Conservation (phyloP, 2,797 vertebrate species). For the Vipera latastei region DNA sequence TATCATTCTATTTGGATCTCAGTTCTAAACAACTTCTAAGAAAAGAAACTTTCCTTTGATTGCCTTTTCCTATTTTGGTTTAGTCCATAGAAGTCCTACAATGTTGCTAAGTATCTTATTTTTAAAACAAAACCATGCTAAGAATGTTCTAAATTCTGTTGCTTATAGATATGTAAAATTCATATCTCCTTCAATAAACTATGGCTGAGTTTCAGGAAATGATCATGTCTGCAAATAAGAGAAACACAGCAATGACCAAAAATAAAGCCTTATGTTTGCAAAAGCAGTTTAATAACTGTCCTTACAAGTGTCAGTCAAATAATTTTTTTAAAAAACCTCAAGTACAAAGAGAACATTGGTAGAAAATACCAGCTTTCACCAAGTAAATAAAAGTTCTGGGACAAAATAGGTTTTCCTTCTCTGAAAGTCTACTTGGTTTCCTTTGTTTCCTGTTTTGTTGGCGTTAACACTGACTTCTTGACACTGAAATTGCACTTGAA, state of each 20-base stretch:
- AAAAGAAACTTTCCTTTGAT: not conserved
- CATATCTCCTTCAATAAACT: slow-evolving; percentile 36
- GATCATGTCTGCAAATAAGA: slow-evolving; percentile 39
- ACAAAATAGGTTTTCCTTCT: not conserved
- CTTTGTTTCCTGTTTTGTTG: not conserved
- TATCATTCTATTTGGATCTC: not conserved
- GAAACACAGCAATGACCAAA: slow-evolving; percentile 23
- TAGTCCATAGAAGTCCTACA: not conserved
- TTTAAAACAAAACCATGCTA: slow-evolving; percentile 40
- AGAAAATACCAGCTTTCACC: not conserved
- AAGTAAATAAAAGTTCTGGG: slow-evolving; percentile 1
- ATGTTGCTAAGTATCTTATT: not conserved
- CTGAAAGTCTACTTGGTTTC: not conserved
- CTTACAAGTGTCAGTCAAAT: slow-evolving; percentile 13
- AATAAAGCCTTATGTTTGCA: slow-evolving; percentile 17
- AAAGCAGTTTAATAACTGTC: slow-evolving; percentile 23
- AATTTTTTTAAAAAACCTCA: not conserved
- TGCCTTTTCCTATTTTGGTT: not conserved
- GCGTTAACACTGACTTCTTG: not conserved
- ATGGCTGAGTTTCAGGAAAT: slow-evolving; percentile 42
- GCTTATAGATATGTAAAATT: slow-evolving; percentile 41
- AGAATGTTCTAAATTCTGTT: slow-evolving; percentile 42
- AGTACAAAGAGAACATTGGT: not conserved
- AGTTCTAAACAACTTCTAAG: not conserved
- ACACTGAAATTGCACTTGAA: not conserved